phyloP scores from a whole-genome alignment of 2,113 vertebrate species.

The Bufo gargarizans region DNA sequence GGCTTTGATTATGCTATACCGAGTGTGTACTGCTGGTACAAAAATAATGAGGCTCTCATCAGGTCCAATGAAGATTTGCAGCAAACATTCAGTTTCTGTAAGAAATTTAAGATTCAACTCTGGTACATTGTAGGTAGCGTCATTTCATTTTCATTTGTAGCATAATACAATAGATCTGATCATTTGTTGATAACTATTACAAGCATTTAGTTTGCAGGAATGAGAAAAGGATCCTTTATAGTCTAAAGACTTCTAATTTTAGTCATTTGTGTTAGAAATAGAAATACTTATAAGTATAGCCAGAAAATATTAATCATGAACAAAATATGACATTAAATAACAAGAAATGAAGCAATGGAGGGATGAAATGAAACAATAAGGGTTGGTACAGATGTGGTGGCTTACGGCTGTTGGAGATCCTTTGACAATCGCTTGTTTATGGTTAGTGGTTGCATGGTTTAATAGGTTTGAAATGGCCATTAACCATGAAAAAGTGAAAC shows the following conservation, averaged over 20 bases:
- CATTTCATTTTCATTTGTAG: constrained; percentile 84
- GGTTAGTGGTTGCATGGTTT: no score
- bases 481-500: no score
- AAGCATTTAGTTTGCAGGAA: constrained; percentile 86
- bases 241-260: constrained; percentile 73
- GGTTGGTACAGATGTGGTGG: no score
- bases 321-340: no score
- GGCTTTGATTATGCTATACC: constrained; percentile 98
- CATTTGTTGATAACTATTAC: constrained; percentile 72
- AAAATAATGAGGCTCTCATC: constrained; percentile 97
- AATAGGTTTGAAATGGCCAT: no score
- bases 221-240: constrained; percentile 76
- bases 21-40: constrained; percentile 85
- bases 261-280: constrained; percentile 58
- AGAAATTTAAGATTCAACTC: constrained; percentile 86
- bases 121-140: constrained; percentile 76
- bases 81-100: constrained; percentile 90
- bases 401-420: no score
- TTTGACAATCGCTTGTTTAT: no score
- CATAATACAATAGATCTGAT: constrained; percentile 77
- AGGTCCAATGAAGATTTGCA: constrained; percentile 82
- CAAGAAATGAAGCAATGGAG: no score
- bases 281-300: background rate
- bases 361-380: no score
- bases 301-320: background rate